Conservation (phyloP, 1,140 invertebrate species). For the Drosophila ficusphila region DNA sequence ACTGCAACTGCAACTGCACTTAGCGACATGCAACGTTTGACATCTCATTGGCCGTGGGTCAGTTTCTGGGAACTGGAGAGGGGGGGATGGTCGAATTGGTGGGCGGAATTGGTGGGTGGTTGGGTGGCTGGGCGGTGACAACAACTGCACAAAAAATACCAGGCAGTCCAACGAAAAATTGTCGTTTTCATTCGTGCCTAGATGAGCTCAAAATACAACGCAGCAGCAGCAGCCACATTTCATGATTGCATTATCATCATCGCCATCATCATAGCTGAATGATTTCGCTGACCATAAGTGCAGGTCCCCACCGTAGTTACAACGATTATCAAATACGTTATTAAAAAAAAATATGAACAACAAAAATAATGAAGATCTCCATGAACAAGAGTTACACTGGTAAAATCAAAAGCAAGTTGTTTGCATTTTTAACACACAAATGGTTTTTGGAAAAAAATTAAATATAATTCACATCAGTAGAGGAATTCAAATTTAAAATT, state of each 20-base stretch:
- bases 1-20: constrained; percentile 64
- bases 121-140: constrained; percentile 9
- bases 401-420: too few relatives aligned
- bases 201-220: constrained; percentile 21
- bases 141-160: not conserved
- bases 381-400: not conserved
- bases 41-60: constrained; percentile 56
- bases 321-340: constrained; percentile 28
- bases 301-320: constrained; percentile 18
- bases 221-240: constrained; percentile 26
- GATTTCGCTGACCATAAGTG: constrained; percentile 46
- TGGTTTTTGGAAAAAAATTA: too few relatives aligned
- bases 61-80: constrained; percentile 23
- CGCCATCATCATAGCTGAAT: constrained; percentile 61
- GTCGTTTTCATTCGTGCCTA: constrained; percentile 55
- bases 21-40: constrained; percentile 78
- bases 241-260: constrained; percentile 48
- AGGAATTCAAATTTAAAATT: too few relatives aligned
- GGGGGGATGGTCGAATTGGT: not conserved
- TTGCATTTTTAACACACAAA: too few relatives aligned
- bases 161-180: constrained; percentile 30
- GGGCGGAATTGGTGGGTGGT: not conserved
- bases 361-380: not conserved
- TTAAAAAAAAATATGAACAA: not conserved
- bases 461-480: too few relatives aligned